Percentiles rank a stretch among this genome's conserved stretches.
These are phyloP conservation scores for Pristionchus exspectatus DNA, from an alignment of 2,888 invertebrate genomes.

Conservation along the genomic window DNA sequence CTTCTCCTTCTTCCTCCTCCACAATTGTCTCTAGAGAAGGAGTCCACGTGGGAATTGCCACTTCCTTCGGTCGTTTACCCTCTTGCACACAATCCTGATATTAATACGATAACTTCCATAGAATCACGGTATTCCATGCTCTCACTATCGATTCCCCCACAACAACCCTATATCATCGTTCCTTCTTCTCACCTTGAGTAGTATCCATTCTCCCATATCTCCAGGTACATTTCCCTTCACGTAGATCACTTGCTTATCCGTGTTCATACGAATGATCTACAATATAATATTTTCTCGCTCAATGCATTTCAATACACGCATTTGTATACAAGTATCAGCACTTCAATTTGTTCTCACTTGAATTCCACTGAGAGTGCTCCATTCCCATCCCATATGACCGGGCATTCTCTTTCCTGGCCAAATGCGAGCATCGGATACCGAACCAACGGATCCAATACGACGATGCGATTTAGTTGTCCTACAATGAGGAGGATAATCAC, in stretches of 20 bases:
- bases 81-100: conserved; percentile 68
- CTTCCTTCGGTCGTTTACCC: conserved; percentile 67
- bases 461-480: conserved; percentile 78
- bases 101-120: not conserved
- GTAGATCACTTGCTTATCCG: conserved; percentile 76
- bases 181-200: conserved; percentile 63
- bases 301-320: no score
- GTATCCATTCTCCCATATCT: conserved; percentile 72
- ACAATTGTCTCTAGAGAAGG: conserved; percentile 65
- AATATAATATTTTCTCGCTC: not conserved
- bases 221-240: conserved; percentile 76
- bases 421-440: conserved; percentile 75
- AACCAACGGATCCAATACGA: conserved; percentile 76
- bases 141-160: not conserved
- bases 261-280: conserved; percentile 75
- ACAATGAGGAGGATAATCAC: not conserved
- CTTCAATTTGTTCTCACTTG: conserved; percentile 58
- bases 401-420: conserved; percentile 78
- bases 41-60: conserved; percentile 74
- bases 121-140: not conserved
- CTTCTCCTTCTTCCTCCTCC: conserved; percentile 64
- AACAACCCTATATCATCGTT: not conserved
- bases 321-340: no score
- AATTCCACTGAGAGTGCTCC: conserved; percentile 73
- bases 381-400: conserved; percentile 78